phyloP scores from a whole-genome alignment of 35 echinoderm and acorn worm species.

The Acanthaster planci region DNA sequence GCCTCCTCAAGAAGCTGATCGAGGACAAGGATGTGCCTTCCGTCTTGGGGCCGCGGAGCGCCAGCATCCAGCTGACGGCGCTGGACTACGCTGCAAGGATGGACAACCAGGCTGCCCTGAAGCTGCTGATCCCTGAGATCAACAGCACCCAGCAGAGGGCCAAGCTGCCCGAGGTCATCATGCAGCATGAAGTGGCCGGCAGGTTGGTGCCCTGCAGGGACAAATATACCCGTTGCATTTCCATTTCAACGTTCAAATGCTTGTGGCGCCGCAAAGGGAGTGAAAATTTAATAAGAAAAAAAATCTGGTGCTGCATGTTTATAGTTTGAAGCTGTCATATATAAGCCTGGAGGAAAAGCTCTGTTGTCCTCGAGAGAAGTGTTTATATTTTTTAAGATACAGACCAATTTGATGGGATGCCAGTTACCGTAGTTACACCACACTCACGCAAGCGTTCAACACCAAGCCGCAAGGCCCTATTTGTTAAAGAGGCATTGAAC shows the following conservation, averaged over 20 bases:
- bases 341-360: no score
- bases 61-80: constrained; percentile 52
- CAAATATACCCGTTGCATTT: background rate
- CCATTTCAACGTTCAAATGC: background rate
- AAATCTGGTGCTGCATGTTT: no score
- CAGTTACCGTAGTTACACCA: no score
- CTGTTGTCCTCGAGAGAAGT: no score
- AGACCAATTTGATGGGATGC: no score
- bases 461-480: no score
- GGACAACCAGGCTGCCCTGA: constrained; percentile 69
- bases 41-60: constrained; percentile 57
- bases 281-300: no score
- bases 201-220: constrained; percentile 32
- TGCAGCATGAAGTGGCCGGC: constrained; percentile 64
- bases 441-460: no score
- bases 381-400: no score
- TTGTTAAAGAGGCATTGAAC: no score
- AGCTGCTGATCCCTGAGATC: constrained; percentile 25
- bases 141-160: background rate
- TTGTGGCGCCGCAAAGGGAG: no score
- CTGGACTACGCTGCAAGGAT: constrained; percentile 69
- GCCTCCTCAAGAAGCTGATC: constrained; percentile 57
- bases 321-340: no score
- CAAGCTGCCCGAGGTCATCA: constrained; percentile 15
- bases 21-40: constrained; percentile 64